phyloP scores from a whole-genome alignment of 1,140 invertebrate species.

The Diprion similis region DNA sequence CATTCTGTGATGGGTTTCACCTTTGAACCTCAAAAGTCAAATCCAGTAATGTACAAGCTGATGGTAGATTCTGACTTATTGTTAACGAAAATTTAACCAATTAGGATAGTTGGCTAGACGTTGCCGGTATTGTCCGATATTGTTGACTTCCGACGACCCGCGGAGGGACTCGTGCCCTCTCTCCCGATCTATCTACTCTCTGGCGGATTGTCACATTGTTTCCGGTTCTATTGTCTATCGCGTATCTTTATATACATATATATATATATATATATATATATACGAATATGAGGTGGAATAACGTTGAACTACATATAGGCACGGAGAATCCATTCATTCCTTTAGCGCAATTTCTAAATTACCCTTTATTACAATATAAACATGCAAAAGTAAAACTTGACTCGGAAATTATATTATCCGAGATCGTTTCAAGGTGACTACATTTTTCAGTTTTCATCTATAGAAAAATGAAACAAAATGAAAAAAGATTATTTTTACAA shows the following conservation, averaged over 20 bases:
- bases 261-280: conserved; percentile 36
- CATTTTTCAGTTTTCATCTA: too few relatives aligned
- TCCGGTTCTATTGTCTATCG: conserved; percentile 58
- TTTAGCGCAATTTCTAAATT: too few relatives aligned
- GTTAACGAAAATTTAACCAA: conserved; percentile 52
- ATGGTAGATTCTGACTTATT: conserved; percentile 36
- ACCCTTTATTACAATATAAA: too few relatives aligned
- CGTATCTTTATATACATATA: conserved; percentile 33
- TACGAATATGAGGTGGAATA: conserved; percentile 5
- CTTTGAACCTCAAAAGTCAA: too few relatives aligned
- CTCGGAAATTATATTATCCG: too few relatives aligned
- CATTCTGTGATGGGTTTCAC: too few relatives aligned
- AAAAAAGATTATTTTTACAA: too few relatives aligned
- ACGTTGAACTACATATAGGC: not conserved
- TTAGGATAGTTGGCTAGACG: conserved; percentile 56
- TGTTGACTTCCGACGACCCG: conserved; percentile 54
- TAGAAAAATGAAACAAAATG: too few relatives aligned
- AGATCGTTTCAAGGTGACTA: too few relatives aligned
- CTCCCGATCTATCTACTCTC: conserved; percentile 8
- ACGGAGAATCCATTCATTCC: too few relatives aligned
- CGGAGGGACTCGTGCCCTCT: not conserved
- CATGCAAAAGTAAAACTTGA: conserved; percentile 24
- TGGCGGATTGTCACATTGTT: conserved; percentile 61
- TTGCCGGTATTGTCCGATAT: conserved; percentile 53
- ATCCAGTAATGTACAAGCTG: too few relatives aligned